Evolutionary conservation across 2,888 invertebrate genomes (phyloP), one percentile per base, ranked within the genome.

Genomic region (Temnothorax unifasciatus): DNA sequence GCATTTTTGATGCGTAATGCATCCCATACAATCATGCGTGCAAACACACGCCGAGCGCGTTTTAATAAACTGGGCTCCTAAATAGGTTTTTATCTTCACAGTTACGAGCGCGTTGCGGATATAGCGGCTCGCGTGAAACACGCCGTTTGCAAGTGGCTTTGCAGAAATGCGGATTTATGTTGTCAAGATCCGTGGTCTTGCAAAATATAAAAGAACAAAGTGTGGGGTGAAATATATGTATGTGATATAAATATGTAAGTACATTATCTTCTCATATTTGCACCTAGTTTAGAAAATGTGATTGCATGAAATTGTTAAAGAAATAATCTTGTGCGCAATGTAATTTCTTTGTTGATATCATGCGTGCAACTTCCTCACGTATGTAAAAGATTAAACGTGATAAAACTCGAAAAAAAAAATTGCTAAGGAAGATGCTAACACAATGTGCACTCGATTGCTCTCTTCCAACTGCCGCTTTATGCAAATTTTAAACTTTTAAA

Each of bases 81-180:
- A 79, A 79, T 79, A 57, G 44, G 79, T 71, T 79, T 77, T 79
- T 79, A 79, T 69, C 57, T 71, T 34, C 44, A 44, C 47, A 34
- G 34, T 79, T 79, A 69, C 21, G 69, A 79, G 34, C 52, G n/a
- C 38, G 11, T 47, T 52, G 34, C 79, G 71, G 34, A 57, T 79
- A 47, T 63, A 44, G 9, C 54, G 69, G 41, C 44, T 59, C 71
- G 21, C 34, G 21, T 57, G 44, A 18, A 71, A 71, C 79, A 57
- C 50, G 54, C 69, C 69, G 71, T 69, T 71, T 25, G 47, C 69
- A 79, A 69, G 57, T 52, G 34, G 79, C 34, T 71, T 79, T 77
- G 44, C 54, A 34, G 57, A 79, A 79, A 79, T 79, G 71, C 71
- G 57, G 44, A 71, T 79, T 79, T 79, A 79, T 57, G 34, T 77